Evolutionary conservation across 1,140 invertebrate species (phyloP).

Genomic region (Hyphantria cunea): DNA sequence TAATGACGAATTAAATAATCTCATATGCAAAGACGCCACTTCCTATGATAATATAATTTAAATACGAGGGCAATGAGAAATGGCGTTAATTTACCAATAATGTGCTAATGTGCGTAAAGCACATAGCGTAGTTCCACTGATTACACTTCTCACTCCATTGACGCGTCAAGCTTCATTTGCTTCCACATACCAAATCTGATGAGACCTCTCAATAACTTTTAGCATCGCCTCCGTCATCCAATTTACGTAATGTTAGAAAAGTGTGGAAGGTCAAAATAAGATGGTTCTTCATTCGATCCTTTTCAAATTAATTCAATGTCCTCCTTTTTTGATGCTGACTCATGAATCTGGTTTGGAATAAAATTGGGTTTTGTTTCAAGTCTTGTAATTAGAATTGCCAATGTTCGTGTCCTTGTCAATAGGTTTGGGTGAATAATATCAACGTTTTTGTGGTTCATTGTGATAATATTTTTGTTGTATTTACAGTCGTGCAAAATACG

Average conservation of each 20-base stretch:
- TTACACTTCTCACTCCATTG: conserved; percentile 44
- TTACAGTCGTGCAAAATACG: background rate
- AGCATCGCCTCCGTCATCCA: background rate
- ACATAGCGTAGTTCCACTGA: conserved; percentile 39
- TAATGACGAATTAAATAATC: too few species aligned
- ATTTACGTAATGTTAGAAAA: background rate
- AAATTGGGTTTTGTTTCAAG: conserved; percentile 37
- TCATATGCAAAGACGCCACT: background rate
- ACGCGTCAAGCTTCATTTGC: conserved; percentile 46
- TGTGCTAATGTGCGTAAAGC: conserved; percentile 35
- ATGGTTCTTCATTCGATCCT: conserved; percentile 23
- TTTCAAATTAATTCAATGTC: conserved; percentile 45
- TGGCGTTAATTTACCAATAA: conserved; percentile 27
- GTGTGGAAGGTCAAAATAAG: conserved; percentile 21
- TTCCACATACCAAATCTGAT: conserved; percentile 23
- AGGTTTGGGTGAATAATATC: background rate
- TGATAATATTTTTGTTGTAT: background rate
- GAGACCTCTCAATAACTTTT: conserved; percentile 9
- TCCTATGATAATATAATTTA: conserved; percentile 3
- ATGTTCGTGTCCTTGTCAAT: conserved; percentile 12
- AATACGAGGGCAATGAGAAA: conserved; percentile 26
- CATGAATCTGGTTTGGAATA: conserved; percentile 33
- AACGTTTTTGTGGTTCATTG: background rate
- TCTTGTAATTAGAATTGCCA: conserved; percentile 31
- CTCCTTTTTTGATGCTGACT: conserved; percentile 45